These are phyloP conservation scores for Caenorhabditis latens DNA, from an alignment of 1,140 invertebrate species.

Conservation along the genomic window DNA sequence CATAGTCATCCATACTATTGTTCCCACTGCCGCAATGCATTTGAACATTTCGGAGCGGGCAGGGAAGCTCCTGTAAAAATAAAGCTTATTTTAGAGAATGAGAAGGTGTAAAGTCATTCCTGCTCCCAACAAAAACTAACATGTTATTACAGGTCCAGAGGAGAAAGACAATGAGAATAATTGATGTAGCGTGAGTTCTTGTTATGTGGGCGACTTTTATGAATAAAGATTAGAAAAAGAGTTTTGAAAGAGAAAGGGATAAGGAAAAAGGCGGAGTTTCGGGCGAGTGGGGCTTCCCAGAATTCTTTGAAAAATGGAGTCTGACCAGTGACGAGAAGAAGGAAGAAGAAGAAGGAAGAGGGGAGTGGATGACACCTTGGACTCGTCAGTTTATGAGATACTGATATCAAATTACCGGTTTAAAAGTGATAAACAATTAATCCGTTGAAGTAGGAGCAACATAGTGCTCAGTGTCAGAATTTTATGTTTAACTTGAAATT, in stretches of 20 bases:
- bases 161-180: neutral
- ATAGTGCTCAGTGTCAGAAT: no score
- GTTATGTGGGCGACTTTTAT: constrained; percentile 17
- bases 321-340: constrained; percentile 3
- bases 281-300: neutral
- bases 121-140: neutral
- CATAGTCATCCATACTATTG: constrained; percentile 44
- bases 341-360: neutral
- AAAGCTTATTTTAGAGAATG: neutral
- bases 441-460: neutral
- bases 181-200: neutral
- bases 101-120: neutral
- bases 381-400: constrained; percentile 14
- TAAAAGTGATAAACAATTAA: neutral
- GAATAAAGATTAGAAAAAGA: constrained; percentile 50
- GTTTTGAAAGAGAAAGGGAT: neutral
- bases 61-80: constrained; percentile 42
- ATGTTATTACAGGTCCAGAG: neutral
- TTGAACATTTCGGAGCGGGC: constrained; percentile 52
- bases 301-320: constrained; percentile 54
- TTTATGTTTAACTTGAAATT: no score
- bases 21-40: constrained; percentile 49
- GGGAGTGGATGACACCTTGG: constrained; percentile 12
- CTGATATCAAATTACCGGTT: constrained; percentile 28
- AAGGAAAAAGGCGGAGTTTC: neutral